Base-by-base conservation (phyloP, 1,140 invertebrate genomes). In the Bombus confusus region DNA sequence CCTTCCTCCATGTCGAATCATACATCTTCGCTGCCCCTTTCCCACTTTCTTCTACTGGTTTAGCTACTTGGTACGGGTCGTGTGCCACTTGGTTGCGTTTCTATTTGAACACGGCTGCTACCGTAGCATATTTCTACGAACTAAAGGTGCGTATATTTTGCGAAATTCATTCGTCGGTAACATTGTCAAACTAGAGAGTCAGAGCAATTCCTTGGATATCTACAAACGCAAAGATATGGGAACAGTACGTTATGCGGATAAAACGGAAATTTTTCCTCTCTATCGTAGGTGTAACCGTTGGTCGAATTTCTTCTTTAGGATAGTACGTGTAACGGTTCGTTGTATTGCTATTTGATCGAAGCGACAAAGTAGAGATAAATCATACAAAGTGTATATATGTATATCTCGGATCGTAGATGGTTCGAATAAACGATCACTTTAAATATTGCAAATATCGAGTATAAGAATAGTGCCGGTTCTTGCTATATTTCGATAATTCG, bases 11-110 rank as follows among this genome's bases (percentile, higher is more conserved):
- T 41, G 31, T 25, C 62, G 22, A 85, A 69, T 89, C 87, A 83
- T 88, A 89, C 88, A 89, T 88, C 87, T 88, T 88, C 88, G 47
- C 18, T 80, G 87, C 83, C 69, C 37, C 66, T 71, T 66, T 68
- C 12, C 64, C 10, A 47, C 34, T 62, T 41, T 25, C 59, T 69
- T 79, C 28, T 68, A 74, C 18, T 1, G 41, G n/a, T 80, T 57
- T 57, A 1, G 13, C 64, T 52, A 34, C 68, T 25, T 22, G 10
- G 10, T 22, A 25, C 34, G 39, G 9, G 10, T 9, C 9, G 5
- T 22, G 15, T 8, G 31, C 31, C n/a, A 22, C 4, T n/a, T 12
- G 34, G 10, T 39, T 39, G 22, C 18, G 25, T 47, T 43, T 25
- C 15, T 25, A 10, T 41, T n/a, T 15, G 28, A 72, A 6, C 10